Evolutionary conservation across 1,140 invertebrate genomes (phyloP), one percentile per base, ranked within the genome.

Genomic region (Bombus difficillimus): DNA sequence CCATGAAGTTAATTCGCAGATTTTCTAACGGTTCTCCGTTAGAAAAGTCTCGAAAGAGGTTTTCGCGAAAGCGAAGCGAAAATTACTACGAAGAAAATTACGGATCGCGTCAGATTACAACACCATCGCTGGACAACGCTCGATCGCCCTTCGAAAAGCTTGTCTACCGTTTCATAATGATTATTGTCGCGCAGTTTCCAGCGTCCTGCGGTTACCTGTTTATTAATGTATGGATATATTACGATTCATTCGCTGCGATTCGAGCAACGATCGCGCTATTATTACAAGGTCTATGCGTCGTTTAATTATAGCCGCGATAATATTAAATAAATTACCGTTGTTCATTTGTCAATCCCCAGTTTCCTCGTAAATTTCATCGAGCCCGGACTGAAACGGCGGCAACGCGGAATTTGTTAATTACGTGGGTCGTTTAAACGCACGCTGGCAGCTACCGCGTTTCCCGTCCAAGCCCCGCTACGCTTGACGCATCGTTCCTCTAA

Each of bases 271-370:
- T 79, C 53, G 76, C 12, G 32, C 82, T 57, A 72, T 84, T 80
- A 84, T 79, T 79, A 84, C 66, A 47, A 57, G 68, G 25, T n/a
- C 68, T 32, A 28, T 47, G 76, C 83, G 62, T 80, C 83, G 83
- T 80, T 84, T 84, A 84, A 84, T 84, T 80, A 80, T 22, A 28
- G 32, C n/a, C n/a, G 32, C 53, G 83, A 84, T 84, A 84, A 84
- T 84, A 72, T 84, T 84, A 72, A 80, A 84, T 80, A 79, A 84
- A 84, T 84, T 84, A 69, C 76, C 39, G 53, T 80, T 80, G 83
- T 84, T 80, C 83, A 84, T 84, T 84, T 80, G 83, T 84, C 83
- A 84, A 84, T 84, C 83, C 83, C 83, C 76, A 79, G 83, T 53
- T 41, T n/a, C 39, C 83, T 84, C 76, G 76, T 84, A 80, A 84